Evolutionary conservation across 2,113 vertebrate genomes (phyloP), one percentile per base, ranked within the genome.

Genomic region (Acrocephalus kingi): DNA sequence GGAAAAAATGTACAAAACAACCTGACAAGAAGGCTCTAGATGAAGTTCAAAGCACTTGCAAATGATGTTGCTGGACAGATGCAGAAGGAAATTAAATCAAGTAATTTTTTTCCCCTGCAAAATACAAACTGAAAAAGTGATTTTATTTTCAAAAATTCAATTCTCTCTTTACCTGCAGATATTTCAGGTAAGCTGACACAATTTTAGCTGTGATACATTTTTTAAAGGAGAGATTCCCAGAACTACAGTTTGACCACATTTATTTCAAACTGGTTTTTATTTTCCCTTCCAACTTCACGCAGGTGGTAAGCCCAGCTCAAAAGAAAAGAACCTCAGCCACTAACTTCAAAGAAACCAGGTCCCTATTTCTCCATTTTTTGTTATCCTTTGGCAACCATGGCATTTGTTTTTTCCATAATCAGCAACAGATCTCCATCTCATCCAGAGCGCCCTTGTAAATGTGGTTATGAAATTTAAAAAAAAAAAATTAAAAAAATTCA

Each of bases 1-100:
- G 48, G 80, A 76, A 63, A 63, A 93, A 94, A 96, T 92, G 94
- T 96, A 97, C 94, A 73, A 96, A 96, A 79, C 81, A 95, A 95
- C 58, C 84, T 85, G 88, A 94, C 94, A 93, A 96, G 96, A 75
- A 78, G 78, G 93, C 91, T 95, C 88, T 54, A 94, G 94, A 95
- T 80, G 95, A 91, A 96, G 4, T 86, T 91, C 77, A 82, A 89
- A 94, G 90, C 88, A 84, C 61, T 97, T 96, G 96, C 92, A 96
- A 94, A 87, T 69, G 49, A 58, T 72, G 84, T 85, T 88, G 88
- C 76, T 85, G 79, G 45, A 93, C 73, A 96, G 67, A 87, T 74
- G 63, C 28, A 92, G 94, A 95, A 73, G 78, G 58, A 95, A 96
- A 89, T 62, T 48, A 78, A 84, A 94, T 67, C 51, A 66, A 81